phyloP scores from a whole-genome alignment of 2,888 invertebrate species.

The Acanthosepion lycidas region DNA sequence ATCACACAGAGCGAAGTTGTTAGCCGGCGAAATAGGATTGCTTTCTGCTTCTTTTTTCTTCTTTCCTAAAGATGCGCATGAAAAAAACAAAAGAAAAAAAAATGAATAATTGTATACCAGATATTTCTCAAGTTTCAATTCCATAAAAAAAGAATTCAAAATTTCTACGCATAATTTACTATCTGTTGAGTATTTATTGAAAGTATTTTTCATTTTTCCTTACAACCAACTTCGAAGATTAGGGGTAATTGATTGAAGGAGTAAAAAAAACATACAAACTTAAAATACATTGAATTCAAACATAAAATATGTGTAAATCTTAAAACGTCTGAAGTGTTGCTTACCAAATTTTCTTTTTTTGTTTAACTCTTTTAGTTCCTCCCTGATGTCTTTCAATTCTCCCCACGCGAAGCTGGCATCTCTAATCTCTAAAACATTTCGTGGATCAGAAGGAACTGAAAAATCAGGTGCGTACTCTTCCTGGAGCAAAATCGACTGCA shows the following conservation, averaged over 20 bases:
- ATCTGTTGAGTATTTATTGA: no score
- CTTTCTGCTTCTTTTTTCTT: neutral
- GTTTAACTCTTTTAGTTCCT: slow-evolving; percentile 23
- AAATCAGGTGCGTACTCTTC: slow-evolving; percentile 75
- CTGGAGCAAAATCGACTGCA: slow-evolving; percentile 55
- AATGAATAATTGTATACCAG: neutral
- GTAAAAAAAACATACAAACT: no score
- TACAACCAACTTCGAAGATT: no score
- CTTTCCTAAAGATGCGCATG: neutral
- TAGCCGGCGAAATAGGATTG: neutral
- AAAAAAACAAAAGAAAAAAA: neutral
- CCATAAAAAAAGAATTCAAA: no score
- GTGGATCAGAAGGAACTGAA: slow-evolving; percentile 75
- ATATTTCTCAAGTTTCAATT: neutral
- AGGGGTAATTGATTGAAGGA: no score
- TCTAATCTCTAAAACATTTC: slow-evolving; percentile 76
- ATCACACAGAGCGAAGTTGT: neutral
- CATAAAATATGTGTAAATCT: no score
- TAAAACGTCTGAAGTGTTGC: neutral
- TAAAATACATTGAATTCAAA: no score
- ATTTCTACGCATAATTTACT: no score
- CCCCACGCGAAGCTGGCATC: slow-evolving; percentile 77
- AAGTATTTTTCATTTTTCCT: no score
- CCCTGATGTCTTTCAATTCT: slow-evolving; percentile 47
- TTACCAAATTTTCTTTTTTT: neutral